These are phyloP conservation scores for Marronus borbonicus DNA, from an alignment of 2,888 invertebrate genomes.

Conservation along the genomic window DNA sequence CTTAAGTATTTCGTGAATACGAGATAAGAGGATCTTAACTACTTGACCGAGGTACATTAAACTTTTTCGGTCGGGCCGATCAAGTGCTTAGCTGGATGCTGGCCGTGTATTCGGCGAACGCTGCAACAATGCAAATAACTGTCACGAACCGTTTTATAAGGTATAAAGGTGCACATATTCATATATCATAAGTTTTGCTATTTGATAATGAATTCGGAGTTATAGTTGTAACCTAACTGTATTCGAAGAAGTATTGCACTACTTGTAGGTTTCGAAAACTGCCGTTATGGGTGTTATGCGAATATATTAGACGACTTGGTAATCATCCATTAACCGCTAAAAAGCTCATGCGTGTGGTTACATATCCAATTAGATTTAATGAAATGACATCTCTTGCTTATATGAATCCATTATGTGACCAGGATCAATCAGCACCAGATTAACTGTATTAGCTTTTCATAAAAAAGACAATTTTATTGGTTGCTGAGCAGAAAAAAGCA, in stretches of 20 bases:
- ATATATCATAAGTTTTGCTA: neutral
- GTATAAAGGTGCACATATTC: neutral
- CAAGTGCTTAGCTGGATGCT: neutral
- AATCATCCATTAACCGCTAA: no score
- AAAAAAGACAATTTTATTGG: no score
- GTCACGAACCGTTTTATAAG: no score
- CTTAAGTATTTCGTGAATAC: slow-evolving; percentile 37
- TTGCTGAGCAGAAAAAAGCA: no score
- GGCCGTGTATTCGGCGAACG: slow-evolving; percentile 18
- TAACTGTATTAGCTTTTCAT: no score
- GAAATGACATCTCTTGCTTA: no score
- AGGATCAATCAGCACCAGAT: no score
- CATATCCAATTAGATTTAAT: no score
- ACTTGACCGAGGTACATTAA: slow-evolving; percentile 18
- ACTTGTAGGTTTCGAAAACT: neutral
- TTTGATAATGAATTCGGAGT: neutral
- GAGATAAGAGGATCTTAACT: slow-evolving; percentile 35
- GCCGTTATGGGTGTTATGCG: neutral
- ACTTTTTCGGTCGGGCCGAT: slow-evolving; percentile 1
- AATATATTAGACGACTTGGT: neutral
- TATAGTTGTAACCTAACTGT: neutral
- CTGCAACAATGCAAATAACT: slow-evolving; percentile 26
- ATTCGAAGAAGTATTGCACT: neutral
- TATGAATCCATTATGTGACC: no score
- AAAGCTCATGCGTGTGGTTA: neutral